Evolutionary conservation across 92 coral and sea anemone species (phyloP), one percentile per base, ranked within the genome.

Genomic region (Phenganax subtilis): DNA sequence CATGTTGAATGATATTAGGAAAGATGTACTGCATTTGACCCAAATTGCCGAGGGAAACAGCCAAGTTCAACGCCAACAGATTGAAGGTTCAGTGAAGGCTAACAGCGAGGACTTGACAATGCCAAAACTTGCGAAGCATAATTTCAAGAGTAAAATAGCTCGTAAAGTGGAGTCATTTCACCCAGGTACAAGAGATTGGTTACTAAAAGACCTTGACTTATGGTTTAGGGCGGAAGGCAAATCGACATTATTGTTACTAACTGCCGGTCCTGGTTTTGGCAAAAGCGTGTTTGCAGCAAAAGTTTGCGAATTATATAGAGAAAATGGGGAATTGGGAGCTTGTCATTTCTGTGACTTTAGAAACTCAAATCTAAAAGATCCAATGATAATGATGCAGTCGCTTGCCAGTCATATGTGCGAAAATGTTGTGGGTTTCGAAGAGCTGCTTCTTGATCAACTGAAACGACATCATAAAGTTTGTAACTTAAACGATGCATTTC

Each of bases 391-490:
- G 66, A 16, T 60, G 9, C 66, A 60, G 66, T 60, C 66, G 12
- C 66, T 60, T 27, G 66, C 66, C 7, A 60, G 66, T 60, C 66
- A 60, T 27, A 60, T 60, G 66, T 60, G 66, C 17, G 66, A 60
- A n/a, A 60, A 60, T n/a, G 66, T 60, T 27, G 17, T 27, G 12
- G 66, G 66, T 27, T 60, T 60, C 17, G 6, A 87, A 57, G 82
- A 76, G 47, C 73, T 80, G 75, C 81, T 89, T 51, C 77, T 86
- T 57, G 83, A 75, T 27, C 79, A 79, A 30, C 59, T 87, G 15
- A 31, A 10, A 17, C 72, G 72, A 28, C 72, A 12, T 67, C 51
- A 67, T 67, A 12, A 67, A 67, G 72, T 67, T 53, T 14, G 14
- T 29, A 28, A 20, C 25, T 20, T 20, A 20, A 20, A 20, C 25